Conservation (phyloP, 2,888 invertebrate species). For the Cosmia trapezina region DNA sequence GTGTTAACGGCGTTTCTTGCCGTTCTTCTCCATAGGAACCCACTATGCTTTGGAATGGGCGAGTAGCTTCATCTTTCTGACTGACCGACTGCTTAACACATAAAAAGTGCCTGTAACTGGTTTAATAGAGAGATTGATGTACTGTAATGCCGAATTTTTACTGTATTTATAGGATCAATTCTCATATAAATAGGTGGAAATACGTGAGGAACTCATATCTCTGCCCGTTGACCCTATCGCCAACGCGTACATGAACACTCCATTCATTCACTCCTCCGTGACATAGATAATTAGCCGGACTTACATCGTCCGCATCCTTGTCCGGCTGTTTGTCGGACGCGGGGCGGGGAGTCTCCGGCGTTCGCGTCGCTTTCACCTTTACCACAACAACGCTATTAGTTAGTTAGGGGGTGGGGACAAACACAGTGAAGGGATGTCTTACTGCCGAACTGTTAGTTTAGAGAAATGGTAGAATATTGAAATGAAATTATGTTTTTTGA, state of each 20-base stretch:
- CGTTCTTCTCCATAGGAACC: too few species aligned
- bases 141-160: too few species aligned
- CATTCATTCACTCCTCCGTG: constrained; percentile 23
- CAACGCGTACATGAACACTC: constrained; percentile 5
- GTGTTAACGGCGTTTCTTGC: too few species aligned
- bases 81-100: too few species aligned
- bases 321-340: constrained; percentile 80
- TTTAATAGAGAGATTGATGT: too few species aligned
- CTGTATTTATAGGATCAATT: too few species aligned
- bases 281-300: constrained; percentile 59
- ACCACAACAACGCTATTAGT: constrained; percentile 62
- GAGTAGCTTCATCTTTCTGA: too few species aligned
- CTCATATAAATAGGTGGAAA: too few species aligned
- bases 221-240: too few species aligned
- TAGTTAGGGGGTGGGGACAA: constrained; percentile 42
- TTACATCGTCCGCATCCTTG: constrained; percentile 76
- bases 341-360: constrained; percentile 89
- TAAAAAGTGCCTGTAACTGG: too few species aligned
- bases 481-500: background rate
- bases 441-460: constrained; percentile 32
- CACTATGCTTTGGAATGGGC: too few species aligned
- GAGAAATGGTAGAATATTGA: background rate
- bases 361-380: constrained; percentile 87
- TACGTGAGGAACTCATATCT: too few species aligned
- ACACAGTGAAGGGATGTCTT: constrained; percentile 23